Base-by-base conservation (phyloP, 2,797 vertebrate species). In the Gymnothorax javanicus region DNA sequence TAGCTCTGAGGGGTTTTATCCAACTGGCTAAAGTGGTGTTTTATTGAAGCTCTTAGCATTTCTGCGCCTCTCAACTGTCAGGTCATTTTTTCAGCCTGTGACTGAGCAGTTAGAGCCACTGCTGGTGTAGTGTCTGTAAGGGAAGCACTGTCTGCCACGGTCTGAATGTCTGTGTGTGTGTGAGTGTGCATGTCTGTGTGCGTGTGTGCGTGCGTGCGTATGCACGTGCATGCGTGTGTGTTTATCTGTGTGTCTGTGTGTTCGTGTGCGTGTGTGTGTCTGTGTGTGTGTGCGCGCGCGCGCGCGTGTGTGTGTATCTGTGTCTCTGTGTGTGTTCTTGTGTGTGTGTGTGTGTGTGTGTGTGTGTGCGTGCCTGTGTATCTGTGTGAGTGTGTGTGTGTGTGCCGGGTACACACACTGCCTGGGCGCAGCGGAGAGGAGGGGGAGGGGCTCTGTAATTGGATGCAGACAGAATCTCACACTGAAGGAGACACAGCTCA, bases 71-170 rank as follows among this genome's bases (percentile, higher is more conserved):
- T 75, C 13, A 43, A 4, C 33, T 50, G 33, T 75, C 71, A 4
- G 12, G 71, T 75, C 12, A 75, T 43, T 50, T 75, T 75, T 27
- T 75, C 33, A 33, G 71, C 71, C 33, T 75, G 25, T 43, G 69
- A 71, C n/a, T 71, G 67, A 69, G 7, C 69, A 71, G 69, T 75
- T 75, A 43, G 33, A 75, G 2, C 33, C 75, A 54, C 75, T 52
- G 15, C 50, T 69, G 56, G 67, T 67, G 73, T 57, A 58, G 67
- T 82, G 20, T 82, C 15, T 82, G 52, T 82, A 86, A 69, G 64
- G 79, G 20, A 67, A 82, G 50, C 85, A 57, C 59, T 67, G 23
- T 69, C 75, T 20, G 79, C 50, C 60, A 25, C 77, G 33, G 85
- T 86, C 62, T 25, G 27, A 82, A n/a, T 64, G 6, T 58, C 54